These are phyloP conservation scores for Ceyx margarethae DNA, from an alignment of 2,113 vertebrate species.

Conservation along the genomic window DNA sequence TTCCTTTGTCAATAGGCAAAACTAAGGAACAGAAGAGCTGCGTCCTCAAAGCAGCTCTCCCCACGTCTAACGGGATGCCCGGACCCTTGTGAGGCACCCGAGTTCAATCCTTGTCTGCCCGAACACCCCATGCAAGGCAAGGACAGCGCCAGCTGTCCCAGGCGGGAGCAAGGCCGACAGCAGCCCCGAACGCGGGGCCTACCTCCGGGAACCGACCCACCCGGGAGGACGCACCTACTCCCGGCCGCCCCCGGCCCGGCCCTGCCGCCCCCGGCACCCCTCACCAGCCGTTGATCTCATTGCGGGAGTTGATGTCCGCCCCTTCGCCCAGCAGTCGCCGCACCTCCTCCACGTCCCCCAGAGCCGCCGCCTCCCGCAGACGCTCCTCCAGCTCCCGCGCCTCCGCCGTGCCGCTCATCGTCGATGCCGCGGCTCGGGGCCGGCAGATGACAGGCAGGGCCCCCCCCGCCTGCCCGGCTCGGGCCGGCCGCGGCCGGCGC, in stretches of 20 bases:
- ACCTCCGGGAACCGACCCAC: background rate
- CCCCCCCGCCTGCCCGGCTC: background rate
- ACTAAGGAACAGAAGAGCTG: background rate
- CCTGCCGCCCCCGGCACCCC: background rate
- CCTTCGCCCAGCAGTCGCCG: constrained; percentile 79
- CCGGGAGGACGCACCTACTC: too few relatives aligned
- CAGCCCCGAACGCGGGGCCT: background rate
- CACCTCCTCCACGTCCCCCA: constrained; percentile 84
- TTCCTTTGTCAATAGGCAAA: background rate
- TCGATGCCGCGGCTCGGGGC: background rate
- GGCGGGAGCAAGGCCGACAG: background rate
- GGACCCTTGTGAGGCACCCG: accelerated
- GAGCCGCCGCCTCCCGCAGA: constrained; percentile 85
- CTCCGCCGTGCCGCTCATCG: constrained; percentile 8
- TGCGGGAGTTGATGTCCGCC: constrained; percentile 82
- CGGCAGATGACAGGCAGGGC: background rate
- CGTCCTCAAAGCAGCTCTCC: accelerated
- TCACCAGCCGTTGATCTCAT: constrained; percentile 88
- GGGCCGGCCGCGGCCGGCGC: background rate
- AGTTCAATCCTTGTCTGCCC: accelerated
- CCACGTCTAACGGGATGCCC: accelerated
- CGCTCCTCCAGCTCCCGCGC: constrained; percentile 77
- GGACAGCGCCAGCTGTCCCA: background rate
- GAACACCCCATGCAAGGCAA: background rate
- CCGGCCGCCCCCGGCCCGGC: background rate